Conservation (phyloP, 30 jellyfish, hydroid and myxozoan genomes). For the Aurelia aurita complex sp. Pacific region DNA sequence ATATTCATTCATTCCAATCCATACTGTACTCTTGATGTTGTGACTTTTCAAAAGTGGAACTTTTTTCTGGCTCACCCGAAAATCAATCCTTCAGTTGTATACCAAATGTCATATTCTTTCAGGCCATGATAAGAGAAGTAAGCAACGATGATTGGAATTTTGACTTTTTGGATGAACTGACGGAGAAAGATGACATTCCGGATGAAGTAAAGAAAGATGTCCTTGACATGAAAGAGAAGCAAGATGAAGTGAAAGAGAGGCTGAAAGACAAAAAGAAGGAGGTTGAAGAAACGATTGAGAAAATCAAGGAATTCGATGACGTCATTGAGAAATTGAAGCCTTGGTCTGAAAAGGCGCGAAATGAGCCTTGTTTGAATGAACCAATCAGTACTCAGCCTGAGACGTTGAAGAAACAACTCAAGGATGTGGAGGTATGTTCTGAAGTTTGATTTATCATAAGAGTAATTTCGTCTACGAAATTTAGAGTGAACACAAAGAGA, state of each 20-base stretch:
- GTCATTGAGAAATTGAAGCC: slow-evolving; percentile 55
- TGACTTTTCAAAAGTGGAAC: too few species aligned
- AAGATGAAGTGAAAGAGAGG: slow-evolving; percentile 47
- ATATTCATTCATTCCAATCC: too few species aligned
- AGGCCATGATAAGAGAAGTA: slow-evolving; percentile 55
- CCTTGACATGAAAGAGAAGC: slow-evolving; percentile 58
- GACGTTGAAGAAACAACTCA: slow-evolving; percentile 53
- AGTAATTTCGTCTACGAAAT: too few species aligned
- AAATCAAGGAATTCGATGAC: slow-evolving; percentile 59
- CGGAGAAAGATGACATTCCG: slow-evolving; percentile 34
- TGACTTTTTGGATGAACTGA: slow-evolving; percentile 39
- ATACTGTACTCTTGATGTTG: too few species aligned
- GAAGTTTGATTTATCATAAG: too few species aligned
- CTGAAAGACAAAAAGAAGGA: slow-evolving; percentile 47
- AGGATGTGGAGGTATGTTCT: slow-evolving; percentile 69
- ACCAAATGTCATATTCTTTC: not conserved
- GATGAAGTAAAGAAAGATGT: slow-evolving; percentile 64
- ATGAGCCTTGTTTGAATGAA: slow-evolving; percentile 43
- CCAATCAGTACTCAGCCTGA: slow-evolving; percentile 77
- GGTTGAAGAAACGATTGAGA: slow-evolving; percentile 39
- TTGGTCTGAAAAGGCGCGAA: slow-evolving; percentile 16
- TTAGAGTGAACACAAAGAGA: too few species aligned
- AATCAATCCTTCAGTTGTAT: too few species aligned
- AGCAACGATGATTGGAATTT: slow-evolving; percentile 67
- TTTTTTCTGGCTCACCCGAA: too few species aligned